Conservation (phyloP, 2,888 invertebrate species). For the Catotricha subobsoleta region DNA sequence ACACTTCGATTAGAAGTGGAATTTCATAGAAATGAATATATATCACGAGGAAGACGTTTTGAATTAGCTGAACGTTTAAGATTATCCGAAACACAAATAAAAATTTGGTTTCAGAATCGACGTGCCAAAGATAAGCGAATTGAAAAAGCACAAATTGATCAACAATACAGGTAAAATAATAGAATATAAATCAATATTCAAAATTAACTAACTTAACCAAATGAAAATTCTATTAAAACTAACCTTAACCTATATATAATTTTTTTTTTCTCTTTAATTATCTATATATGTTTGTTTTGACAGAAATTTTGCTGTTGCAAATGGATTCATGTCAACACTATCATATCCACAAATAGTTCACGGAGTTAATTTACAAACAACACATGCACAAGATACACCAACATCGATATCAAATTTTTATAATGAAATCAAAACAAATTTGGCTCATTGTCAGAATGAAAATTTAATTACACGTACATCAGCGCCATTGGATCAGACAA, state of each 20-base stretch:
- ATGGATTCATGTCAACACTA: conserved; percentile 33
- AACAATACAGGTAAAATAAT: conserved; percentile 63
- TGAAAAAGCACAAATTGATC: conserved; percentile 88
- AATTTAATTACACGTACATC: no score
- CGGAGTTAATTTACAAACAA: conserved; percentile 2
- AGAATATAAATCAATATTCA: not conserved
- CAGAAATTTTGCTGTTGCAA: conserved; percentile 42
- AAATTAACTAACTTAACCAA: not conserved
- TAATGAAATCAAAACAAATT: not conserved
- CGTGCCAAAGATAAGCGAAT: conserved; percentile 91
- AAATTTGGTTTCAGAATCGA: conserved; percentile 87
- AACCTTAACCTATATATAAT: no score
- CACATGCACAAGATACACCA: not conserved
- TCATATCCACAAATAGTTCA: conserved; percentile 6
- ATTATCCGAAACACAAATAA: conserved; percentile 64
- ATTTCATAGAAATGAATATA: conserved; percentile 82
- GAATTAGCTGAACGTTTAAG: conserved; percentile 53
- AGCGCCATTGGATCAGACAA: no score
- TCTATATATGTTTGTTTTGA: not conserved
- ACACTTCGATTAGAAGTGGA: conserved; percentile 78
- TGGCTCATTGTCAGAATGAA: no score
- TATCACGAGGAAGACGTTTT: conserved; percentile 66
- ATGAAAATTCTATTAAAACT: not conserved
- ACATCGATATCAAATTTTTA: not conserved
- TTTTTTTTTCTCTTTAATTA: not conserved